A percentile compares a stretch with the other conserved stretches of the same genome.
These are phyloP conservation scores for Girardinus metallicus DNA, from an alignment of 2,797 vertebrate genomes.

Conservation along the genomic window DNA sequence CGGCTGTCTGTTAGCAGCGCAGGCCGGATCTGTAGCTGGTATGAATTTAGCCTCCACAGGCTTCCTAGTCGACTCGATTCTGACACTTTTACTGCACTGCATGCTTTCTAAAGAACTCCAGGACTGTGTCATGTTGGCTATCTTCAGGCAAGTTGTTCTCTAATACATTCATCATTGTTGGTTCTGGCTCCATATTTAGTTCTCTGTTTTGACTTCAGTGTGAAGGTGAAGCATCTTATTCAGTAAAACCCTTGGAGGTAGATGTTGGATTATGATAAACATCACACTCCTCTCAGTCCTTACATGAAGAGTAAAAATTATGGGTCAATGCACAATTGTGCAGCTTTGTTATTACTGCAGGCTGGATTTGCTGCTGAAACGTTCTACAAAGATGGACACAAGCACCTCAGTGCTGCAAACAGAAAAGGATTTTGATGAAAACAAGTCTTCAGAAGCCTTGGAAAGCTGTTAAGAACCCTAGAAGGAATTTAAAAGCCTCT, in stretches of 20 bases:
- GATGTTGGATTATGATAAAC: neutral
- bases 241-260: neutral
- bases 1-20: neutral
- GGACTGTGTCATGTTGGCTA: too few relatives aligned
- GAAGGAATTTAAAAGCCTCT: neutral
- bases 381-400: neutral
- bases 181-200: neutral
- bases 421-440: neutral
- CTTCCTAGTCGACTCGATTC: neutral
- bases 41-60: neutral
- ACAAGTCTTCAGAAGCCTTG: neutral
- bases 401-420: neutral
- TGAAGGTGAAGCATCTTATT: neutral
- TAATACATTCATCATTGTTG: neutral
- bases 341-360: neutral
- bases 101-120: neutral
- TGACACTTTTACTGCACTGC: neutral
- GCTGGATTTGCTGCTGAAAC: conserved; percentile 2
- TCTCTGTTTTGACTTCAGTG: neutral
- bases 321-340: neutral
- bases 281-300: neutral
- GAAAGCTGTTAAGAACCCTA: neutral
- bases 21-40: conserved; percentile 1
- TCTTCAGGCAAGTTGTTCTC: neutral
- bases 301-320: neutral